Percentiles rank a stretch among this genome's conserved stretches.
Evolutionary conservation across 2,113 vertebrate genomes (phyloP).

Genomic region (Callaeas wilsoni): DNA sequence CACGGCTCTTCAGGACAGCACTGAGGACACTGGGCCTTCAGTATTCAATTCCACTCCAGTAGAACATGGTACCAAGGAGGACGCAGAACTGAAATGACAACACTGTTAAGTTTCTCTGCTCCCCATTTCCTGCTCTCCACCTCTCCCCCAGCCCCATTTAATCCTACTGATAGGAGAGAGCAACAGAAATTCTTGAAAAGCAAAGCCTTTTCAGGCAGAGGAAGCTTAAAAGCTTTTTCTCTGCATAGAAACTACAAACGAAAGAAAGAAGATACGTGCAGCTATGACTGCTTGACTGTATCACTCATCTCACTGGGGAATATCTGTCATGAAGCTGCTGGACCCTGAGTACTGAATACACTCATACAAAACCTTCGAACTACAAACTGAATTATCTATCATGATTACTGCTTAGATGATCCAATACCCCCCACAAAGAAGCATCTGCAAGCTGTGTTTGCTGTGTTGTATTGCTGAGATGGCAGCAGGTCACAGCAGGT

Average conservation of each 20-base stretch:
- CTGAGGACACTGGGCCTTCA: slow-evolving; percentile 5
- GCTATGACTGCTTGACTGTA: neutral
- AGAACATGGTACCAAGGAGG: slow-evolving; percentile 79
- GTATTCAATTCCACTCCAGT: slow-evolving; percentile 77
- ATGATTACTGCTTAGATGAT: neutral
- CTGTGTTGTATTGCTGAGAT: neutral
- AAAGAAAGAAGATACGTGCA: neutral
- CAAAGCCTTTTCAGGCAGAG: neutral
- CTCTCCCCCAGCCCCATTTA: neutral
- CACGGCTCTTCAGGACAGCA: neutral
- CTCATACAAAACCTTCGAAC: neutral
- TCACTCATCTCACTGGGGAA: neutral
- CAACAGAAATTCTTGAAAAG: neutral
- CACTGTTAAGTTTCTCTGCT: neutral
- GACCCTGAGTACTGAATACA: neutral
- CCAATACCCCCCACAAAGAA: neutral
- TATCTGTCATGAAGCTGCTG: neutral
- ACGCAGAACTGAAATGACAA: slow-evolving; percentile 73
- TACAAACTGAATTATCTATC: neutral
- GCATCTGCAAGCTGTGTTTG: neutral
- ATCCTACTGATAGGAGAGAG: neutral
- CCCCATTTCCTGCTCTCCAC: neutral
- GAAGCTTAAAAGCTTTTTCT: neutral
- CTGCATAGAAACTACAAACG: neutral
- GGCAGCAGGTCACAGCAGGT: neutral